A percentile compares a stretch with the other conserved stretches of the same genome.
Conservation (phyloP, 92 coral and sea anemone species). For the Zoanthus gigantus region DNA sequence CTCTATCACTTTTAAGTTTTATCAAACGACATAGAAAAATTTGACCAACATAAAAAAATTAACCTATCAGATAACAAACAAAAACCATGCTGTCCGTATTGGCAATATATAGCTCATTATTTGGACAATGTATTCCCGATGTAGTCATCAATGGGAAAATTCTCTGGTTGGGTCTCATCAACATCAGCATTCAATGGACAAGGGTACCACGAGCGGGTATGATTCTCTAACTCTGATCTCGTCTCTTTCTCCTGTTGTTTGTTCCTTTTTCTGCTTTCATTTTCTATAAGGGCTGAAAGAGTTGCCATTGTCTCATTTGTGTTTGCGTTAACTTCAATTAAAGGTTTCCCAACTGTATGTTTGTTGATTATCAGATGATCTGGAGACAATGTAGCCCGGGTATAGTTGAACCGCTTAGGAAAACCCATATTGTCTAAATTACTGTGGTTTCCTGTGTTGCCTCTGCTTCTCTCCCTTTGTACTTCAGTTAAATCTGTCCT, state of each 20-base stretch:
- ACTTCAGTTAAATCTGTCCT: conserved; percentile 26
- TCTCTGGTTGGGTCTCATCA: too few relatives aligned
- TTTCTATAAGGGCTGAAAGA: background rate
- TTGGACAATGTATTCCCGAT: too few relatives aligned
- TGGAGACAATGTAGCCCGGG: background rate
- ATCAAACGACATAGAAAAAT: too few relatives aligned
- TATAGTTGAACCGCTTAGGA: background rate
- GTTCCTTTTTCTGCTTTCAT: background rate
- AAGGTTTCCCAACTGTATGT: background rate
- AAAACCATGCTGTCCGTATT: too few relatives aligned
- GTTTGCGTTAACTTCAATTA: background rate
- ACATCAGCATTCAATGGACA: too few relatives aligned
- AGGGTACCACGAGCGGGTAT: too few relatives aligned
- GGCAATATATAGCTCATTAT: too few relatives aligned
- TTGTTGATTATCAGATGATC: background rate
- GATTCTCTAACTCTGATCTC: background rate
- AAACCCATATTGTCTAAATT: conserved; percentile 20
- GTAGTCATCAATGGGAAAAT: too few relatives aligned
- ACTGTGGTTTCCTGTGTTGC: conserved; percentile 12
- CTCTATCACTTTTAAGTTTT: too few relatives aligned
- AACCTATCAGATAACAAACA: too few relatives aligned
- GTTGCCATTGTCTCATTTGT: background rate
- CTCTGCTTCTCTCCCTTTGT: conserved; percentile 16
- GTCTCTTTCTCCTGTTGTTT: background rate
- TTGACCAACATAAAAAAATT: too few relatives aligned